These are phyloP conservation scores for Phortica variegata DNA, from an alignment of 1,140 invertebrate genomes.

Conservation along the genomic window DNA sequence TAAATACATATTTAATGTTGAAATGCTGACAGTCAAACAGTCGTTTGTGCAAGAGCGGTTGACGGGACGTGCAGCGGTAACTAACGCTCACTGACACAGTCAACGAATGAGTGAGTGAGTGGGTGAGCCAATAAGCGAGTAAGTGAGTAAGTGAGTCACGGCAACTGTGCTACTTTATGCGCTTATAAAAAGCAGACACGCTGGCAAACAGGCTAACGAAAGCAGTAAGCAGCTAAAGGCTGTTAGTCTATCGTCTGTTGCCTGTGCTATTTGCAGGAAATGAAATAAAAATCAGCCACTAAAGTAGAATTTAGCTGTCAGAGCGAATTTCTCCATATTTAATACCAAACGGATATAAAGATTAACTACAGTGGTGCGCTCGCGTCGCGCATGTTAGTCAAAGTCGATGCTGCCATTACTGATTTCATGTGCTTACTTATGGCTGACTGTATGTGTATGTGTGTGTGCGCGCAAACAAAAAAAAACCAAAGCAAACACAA, in stretches of 20 bases:
- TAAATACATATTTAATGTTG: conserved; percentile 37
- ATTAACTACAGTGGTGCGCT: too few species aligned
- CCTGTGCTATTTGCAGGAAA: conserved; percentile 15
- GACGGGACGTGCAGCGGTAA: too few species aligned
- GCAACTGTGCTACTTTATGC: too few species aligned
- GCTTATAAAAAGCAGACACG: too few species aligned
- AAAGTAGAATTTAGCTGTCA: conserved; percentile 39
- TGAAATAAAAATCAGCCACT: conserved; percentile 43
- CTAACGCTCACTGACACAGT: conserved; percentile 13
- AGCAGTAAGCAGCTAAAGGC: conserved; percentile 27
- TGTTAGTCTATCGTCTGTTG: too few species aligned
- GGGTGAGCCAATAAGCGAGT: conserved; percentile 15
- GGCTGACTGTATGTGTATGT: conserved; percentile 3
- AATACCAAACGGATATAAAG: conserved; percentile 35
- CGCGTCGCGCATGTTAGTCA: too few species aligned
- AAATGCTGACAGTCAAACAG: too few species aligned
- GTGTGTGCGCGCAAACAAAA: conserved; percentile 1
- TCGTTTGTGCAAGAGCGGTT: too few species aligned
- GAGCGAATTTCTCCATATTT: conserved; percentile 39
- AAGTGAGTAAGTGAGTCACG: too few species aligned
- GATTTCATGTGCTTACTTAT: conserved; percentile 1
- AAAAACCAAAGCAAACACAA: too few species aligned
- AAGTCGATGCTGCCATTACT: conserved; percentile 4
- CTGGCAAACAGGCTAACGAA: conserved; percentile 10
- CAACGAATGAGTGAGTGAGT: conserved; percentile 19